Evolutionary conservation across 2,888 invertebrate genomes (phyloP).

Genomic region (Apamea crenata): DNA sequence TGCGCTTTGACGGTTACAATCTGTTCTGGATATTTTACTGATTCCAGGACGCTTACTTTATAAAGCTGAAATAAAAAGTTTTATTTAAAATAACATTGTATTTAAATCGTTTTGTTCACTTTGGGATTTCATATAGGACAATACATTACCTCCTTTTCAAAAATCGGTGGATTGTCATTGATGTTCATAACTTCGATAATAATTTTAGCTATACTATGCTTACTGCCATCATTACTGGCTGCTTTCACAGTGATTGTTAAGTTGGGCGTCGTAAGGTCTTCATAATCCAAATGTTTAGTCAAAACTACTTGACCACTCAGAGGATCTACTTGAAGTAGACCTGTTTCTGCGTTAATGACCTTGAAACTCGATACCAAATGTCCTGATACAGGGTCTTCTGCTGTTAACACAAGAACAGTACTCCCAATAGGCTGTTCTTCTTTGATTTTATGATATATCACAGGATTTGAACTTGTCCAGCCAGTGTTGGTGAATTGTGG

Average conservation of each 20-base stretch:
- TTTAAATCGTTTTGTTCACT: background rate
- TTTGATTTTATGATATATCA: slow-evolving; percentile 92
- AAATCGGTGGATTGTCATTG: slow-evolving; percentile 94
- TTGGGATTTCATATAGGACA: accelerated
- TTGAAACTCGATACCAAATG: slow-evolving; percentile 91
- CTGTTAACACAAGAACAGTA: slow-evolving; percentile 92
- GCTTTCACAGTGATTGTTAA: slow-evolving; percentile 90
- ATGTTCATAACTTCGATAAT: slow-evolving; percentile 93
- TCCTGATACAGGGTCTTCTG: slow-evolving; percentile 93
- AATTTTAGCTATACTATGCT: slow-evolving; percentile 92
- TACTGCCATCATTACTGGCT: slow-evolving; percentile 87
- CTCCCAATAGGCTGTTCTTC: slow-evolving; percentile 95
- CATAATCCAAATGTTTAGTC: slow-evolving; percentile 94
- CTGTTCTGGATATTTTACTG: slow-evolving; percentile 92
- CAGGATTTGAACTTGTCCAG: slow-evolving; percentile 93
- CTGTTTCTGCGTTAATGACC: slow-evolving; percentile 89
- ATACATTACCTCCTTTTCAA: slow-evolving; percentile 90
- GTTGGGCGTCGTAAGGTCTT: slow-evolving; percentile 91
- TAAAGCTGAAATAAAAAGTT: slow-evolving; percentile 89
- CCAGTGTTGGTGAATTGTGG: slow-evolving; percentile 93
- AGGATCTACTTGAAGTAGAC: slow-evolving; percentile 91
- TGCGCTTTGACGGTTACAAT: slow-evolving; percentile 93
- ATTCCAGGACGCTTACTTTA: slow-evolving; percentile 93
- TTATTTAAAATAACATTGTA: background rate
- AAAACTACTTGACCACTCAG: slow-evolving; percentile 94